Conservation (phyloP, 2,797 vertebrate species). For the Sebastes cheni region DNA sequence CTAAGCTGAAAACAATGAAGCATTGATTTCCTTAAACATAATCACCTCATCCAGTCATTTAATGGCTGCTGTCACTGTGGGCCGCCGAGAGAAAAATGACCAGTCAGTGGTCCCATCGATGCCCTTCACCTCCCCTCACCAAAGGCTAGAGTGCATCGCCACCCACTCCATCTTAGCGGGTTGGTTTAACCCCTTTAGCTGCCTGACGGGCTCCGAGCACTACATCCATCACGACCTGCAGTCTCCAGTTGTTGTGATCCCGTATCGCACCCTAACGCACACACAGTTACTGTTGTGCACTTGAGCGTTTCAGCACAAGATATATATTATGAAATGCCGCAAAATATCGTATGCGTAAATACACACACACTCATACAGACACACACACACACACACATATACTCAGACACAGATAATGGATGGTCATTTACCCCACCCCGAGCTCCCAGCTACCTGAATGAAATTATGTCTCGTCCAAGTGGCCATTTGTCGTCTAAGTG, state of each 20-base stretch:
- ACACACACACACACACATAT: slow-evolving; percentile 5
- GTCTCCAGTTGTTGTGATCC: slow-evolving; percentile 38
- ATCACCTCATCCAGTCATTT: slow-evolving; percentile 79
- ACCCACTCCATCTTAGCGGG: slow-evolving; percentile 74
- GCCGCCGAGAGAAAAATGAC: slow-evolving; percentile 76
- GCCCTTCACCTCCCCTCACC: slow-evolving; percentile 79
- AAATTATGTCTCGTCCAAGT: slow-evolving; percentile 58
- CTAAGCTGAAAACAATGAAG: slow-evolving; percentile 78
- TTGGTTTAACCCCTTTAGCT: slow-evolving; percentile 75
- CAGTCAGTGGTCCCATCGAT: slow-evolving; percentile 71
- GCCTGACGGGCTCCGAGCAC: slow-evolving; percentile 66
- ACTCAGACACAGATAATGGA: slow-evolving; percentile 35
- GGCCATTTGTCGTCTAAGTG: slow-evolving; percentile 72
- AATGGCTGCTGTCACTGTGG: slow-evolving; percentile 78
- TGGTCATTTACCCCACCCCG: slow-evolving; percentile 28
- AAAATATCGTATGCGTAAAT: not conserved
- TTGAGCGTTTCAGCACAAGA: not conserved
- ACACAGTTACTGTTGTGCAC: slow-evolving; percentile 22
- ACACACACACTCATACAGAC: not conserved
- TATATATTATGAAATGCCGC: slow-evolving; percentile 1
- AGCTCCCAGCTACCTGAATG: slow-evolving; percentile 50
- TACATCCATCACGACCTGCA: slow-evolving; percentile 70
- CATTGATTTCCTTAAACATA: slow-evolving; percentile 82
- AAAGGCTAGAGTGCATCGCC: slow-evolving; percentile 69
- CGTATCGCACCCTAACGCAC: slow-evolving; percentile 9